Base-by-base conservation (phyloP, 2,113 vertebrate genomes). In the Paradisaea rubra region DNA sequence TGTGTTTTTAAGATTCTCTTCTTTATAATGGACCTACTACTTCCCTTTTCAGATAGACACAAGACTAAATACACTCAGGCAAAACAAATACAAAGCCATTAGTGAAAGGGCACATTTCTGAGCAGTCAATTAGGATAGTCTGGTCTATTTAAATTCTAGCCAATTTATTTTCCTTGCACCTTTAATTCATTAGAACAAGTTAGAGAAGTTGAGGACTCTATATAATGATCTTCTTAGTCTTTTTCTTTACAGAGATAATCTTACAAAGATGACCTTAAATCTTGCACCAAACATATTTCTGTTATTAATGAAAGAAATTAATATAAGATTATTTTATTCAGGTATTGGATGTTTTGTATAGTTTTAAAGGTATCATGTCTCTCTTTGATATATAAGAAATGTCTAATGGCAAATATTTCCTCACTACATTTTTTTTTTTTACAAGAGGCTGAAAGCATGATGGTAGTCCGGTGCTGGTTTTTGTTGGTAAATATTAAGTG, bases 31-130 rank as follows among this genome's bases (percentile, higher is more conserved):
- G 11, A 21, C n/a, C 22, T 64, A 4, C 25, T 72, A 15, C 39
- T 90, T 86, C 76, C 16, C 6, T 23, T 90, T 86, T 88, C 42
- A 69, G 74, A n/a, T 30, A 53, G 59, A 88, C 24, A n/a, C 44
- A 88, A 81, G 76, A 59, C 68, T 81, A 88, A 93, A 74, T 84
- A 68, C 8, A 64, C 17, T 72, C 21, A 82, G 42, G 70, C 86
- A 88, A 95, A 93, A 72, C 47, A 88, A 85, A 81, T 63, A 63
- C 16, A 84, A 86, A 95, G 24, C 13, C 64, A 83, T 92, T 92
- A 95, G 52, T 78, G 60, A 78, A 92, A 94, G 72, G 50, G 52
- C 56, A 86, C 47, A 24, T 81, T 93, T 94, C 86, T 91, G 47
- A 83, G 52, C n/a, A 90, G 72, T 73, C 47, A 94, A 30, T 93